Percentiles rank a stretch among this genome's conserved stretches.
Conservation (phyloP, 2,113 vertebrate genomes). For the Emydura subglobosa region DNA sequence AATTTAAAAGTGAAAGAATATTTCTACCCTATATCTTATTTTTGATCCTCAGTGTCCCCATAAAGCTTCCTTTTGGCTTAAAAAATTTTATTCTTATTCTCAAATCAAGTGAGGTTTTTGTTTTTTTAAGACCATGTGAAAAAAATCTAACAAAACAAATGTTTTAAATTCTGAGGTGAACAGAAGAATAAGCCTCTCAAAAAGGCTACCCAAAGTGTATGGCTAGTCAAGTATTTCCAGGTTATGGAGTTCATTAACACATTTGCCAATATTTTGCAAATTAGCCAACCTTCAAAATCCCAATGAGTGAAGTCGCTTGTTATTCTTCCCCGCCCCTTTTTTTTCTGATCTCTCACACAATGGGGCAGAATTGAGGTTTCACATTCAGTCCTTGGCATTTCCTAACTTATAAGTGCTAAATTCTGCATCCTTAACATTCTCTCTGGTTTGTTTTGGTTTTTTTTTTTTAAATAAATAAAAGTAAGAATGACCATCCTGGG, state of each 20-base stretch:
- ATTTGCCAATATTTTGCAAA: neutral
- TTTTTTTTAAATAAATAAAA: too few species aligned
- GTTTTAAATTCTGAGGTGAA: neutral
- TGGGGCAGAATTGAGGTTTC: neutral
- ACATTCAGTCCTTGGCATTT: too few species aligned
- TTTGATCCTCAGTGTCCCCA: accelerated
- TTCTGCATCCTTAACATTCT: too few species aligned
- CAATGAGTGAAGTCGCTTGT: neutral
- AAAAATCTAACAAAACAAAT: neutral
- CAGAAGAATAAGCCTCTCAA: neutral
- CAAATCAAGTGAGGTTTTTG: accelerated
- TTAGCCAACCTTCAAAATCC: neutral
- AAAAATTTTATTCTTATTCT: neutral
- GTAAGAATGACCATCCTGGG: too few species aligned
- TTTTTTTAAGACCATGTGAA: neutral
- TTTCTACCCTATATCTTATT: neutral
- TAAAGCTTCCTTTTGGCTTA: neutral
- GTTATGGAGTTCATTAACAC: neutral
- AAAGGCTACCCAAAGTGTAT: neutral
- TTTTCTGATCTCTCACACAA: neutral
- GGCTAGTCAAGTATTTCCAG: neutral
- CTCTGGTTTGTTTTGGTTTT: too few species aligned
- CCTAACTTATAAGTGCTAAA: too few species aligned
- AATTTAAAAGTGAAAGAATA: neutral
- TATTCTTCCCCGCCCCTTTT: accelerated